phyloP scores from a whole-genome alignment of 1,140 invertebrate genomes.

The Leptopilina clavipes region DNA sequence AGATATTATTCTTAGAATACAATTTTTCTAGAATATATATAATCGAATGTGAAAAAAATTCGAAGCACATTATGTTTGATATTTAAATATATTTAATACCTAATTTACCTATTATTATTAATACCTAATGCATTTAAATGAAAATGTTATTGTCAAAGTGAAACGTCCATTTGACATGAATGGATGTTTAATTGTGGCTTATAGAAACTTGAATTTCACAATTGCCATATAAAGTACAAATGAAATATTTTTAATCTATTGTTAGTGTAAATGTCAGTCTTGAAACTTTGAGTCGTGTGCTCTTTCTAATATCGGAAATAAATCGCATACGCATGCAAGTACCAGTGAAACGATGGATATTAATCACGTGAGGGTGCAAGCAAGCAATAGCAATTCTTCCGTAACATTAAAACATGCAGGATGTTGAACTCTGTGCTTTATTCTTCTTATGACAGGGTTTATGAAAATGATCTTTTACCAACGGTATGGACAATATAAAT shows the following conservation, averaged over 20 bases:
- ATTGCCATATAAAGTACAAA: background rate
- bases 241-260: conserved; percentile 36
- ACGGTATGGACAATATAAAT: conserved; percentile 12
- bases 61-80: no score
- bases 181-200: conserved; percentile 3
- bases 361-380: conserved; percentile 57
- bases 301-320: conserved; percentile 60
- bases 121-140: background rate
- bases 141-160: background rate
- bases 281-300: conserved; percentile 39
- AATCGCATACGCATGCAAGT: conserved; percentile 57
- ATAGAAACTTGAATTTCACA: background rate
- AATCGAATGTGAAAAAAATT: no score
- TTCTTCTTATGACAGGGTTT: conserved; percentile 8
- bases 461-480: conserved; percentile 20
- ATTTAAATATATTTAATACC: no score
- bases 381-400: conserved; percentile 50
- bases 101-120: background rate
- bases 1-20: no score
- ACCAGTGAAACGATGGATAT: conserved; percentile 57
- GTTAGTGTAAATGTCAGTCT: conserved; percentile 50
- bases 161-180: background rate
- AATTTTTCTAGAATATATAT: no score
- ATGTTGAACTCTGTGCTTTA: conserved; percentile 40
- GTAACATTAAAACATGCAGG: conserved; percentile 51